These are phyloP conservation scores for Staurois parvus DNA, from an alignment of 2,797 vertebrate genomes.

Conservation along the genomic window DNA sequence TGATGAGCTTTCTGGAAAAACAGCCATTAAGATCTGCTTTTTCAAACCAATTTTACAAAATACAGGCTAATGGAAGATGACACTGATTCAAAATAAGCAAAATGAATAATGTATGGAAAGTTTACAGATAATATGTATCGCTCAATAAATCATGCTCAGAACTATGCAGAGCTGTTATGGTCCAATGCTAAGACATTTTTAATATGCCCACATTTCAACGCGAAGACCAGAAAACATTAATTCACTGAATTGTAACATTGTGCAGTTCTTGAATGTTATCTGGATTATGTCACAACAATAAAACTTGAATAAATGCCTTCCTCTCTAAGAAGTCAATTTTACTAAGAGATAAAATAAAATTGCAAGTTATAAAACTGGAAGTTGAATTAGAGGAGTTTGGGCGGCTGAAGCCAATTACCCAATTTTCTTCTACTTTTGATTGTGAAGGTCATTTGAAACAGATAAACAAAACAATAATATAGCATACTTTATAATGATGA, in stretches of 20 bases:
- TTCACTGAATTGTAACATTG: constrained; percentile 61
- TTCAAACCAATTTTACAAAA: constrained; percentile 16
- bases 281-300: constrained; percentile 63
- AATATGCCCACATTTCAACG: constrained; percentile 58
- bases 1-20: constrained; percentile 26
- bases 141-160: constrained; percentile 56
- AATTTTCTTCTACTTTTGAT: constrained; percentile 48
- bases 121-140: constrained; percentile 61
- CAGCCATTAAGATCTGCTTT: constrained; percentile 33
- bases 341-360: constrained; percentile 63
- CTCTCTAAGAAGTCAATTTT: constrained; percentile 60
- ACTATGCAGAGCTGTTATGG: constrained; percentile 37
- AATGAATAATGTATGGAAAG: constrained; percentile 57
- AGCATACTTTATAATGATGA: constrained; percentile 50
- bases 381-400: constrained; percentile 59
- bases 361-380: constrained; percentile 59
- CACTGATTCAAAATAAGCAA: constrained; percentile 46
- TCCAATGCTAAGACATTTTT: constrained; percentile 57
- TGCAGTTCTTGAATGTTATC: constrained; percentile 61
- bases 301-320: constrained; percentile 59
- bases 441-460: constrained; percentile 59
- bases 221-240: constrained; percentile 59
- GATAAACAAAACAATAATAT: constrained; percentile 56
- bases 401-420: constrained; percentile 60
- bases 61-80: constrained; percentile 34